Base-by-base conservation (phyloP, 2,888 invertebrate species). In the Coelinius sp. region DNA sequence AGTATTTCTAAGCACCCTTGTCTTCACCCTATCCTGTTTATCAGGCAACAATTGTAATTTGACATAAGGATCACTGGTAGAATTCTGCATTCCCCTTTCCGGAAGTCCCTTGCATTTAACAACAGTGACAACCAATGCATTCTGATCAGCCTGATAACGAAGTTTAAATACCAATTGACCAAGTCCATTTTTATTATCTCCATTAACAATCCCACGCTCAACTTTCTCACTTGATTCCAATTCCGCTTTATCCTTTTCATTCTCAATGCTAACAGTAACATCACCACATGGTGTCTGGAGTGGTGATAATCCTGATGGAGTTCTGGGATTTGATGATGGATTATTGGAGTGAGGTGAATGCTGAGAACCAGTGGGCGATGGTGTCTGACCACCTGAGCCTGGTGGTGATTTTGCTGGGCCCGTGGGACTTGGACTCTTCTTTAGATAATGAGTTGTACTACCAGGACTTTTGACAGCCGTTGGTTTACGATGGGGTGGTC, bases 21-120 rank as follows among this genome's bases (percentile, higher is more conserved):
- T 98, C 89, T 98, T 98, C 70, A 97, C 98, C 88, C 97, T 97
- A 87, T 98, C 98, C 86, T 97, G 97, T 88, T 98, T 98, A 84
- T 99, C 99, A 0, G 99, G 99, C 78, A 99, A 89, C 44, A 99
- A 91, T 87, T 98, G 99, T 70, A 99, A 91, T 88, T 99, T 99
- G 41, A 99, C 97, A 88, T 99, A 99, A 0, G 99, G 99, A 90
- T 99, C 99, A 81, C 94, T 93, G 7, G 95, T 95, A 0, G 94
- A 94, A 7, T 94, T 90, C 78, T 91, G 92, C 0, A 94, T 93
- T 85, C 96, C 95, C 82, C 95, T 93, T 0, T 94, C 94, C 0
- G 97, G 97, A 62, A 98, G 89, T 44, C 95, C 95, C 77, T 93
- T 93, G 88, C 97, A 97, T 56, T 95, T 94, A 44, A 97, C 94